A percentile compares a stretch with the other conserved stretches of the same genome.
Evolutionary conservation across 64 coral and sea anemone species (phyloP).

Genomic region (Montipora foliosa): DNA sequence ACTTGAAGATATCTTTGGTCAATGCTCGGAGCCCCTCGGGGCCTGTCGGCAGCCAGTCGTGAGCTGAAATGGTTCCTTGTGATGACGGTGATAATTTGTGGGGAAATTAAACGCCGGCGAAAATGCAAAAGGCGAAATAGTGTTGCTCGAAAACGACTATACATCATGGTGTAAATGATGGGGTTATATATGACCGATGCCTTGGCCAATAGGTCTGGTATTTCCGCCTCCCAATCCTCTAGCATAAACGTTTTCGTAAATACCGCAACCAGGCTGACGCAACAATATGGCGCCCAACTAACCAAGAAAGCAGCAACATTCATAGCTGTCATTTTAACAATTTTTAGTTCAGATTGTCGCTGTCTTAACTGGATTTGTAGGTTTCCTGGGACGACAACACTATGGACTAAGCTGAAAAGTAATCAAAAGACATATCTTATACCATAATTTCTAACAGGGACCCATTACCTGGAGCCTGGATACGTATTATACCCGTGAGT

Average conservation of each 20-base stretch:
- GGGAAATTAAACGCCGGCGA: not conserved
- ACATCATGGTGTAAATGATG: constrained; percentile 43
- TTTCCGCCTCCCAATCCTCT: constrained; percentile 5
- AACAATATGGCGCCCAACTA: constrained; percentile 87
- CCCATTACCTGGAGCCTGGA: too few species aligned
- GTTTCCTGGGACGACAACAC: constrained; percentile 19
- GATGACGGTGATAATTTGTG: not conserved
- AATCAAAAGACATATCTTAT: not conserved
- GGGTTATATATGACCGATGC: constrained; percentile 67
- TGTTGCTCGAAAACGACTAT: constrained; percentile 8
- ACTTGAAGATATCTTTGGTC: not conserved
- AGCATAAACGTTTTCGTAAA: constrained; percentile 10
- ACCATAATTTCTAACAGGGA: too few species aligned
- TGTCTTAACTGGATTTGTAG: constrained; percentile 1
- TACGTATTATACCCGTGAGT: too few species aligned
- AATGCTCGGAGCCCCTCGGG: not conserved
- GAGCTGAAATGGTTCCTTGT: not conserved
- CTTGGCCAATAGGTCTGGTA: constrained; percentile 61
- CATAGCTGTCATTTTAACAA: constrained; percentile 39
- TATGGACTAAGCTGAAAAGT: constrained; percentile 21
- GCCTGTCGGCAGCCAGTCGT: not conserved
- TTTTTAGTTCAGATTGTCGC: constrained; percentile 6
- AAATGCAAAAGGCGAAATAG: not conserved
- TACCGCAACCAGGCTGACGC: constrained; percentile 55
- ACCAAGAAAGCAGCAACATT: constrained; percentile 41